Evolutionary conservation across 1,140 invertebrate genomes (phyloP), one percentile per base, ranked within the genome.

Genomic region (Temnothorax curvispinosus): DNA sequence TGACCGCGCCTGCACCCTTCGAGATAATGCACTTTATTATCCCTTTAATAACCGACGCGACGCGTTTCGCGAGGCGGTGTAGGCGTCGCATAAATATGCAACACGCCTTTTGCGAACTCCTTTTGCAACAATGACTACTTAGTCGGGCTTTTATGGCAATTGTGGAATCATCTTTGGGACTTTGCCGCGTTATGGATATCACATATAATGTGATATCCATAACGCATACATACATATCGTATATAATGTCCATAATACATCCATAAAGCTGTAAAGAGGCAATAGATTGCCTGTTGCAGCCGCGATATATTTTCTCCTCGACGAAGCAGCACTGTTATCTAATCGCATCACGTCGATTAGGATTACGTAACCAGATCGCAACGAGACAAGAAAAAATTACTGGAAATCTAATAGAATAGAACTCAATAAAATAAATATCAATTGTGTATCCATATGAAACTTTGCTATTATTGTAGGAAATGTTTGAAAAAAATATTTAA

Each of bases 11-110:
- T 6, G 32, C 65, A 82, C 64, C 72, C 86, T 27, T 13, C 62
- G 60, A 87, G 86, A 87, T 89, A 89, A 89, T 82, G 9, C 54
- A 54, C 88, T 89, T 89, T 89, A 89, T 89, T 89, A 87, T 87
- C 72, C 72, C 86, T 89, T 85, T 89, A 89, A 89, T 89, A 85
- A 88, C 74, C 58, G 74, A 27, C 50, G 21, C 47, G 41, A 77
- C 65, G 54, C 65, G 52, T 69, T 69, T 56, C 11, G 27, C 32
- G 50, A 77, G 9, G 54, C 65, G 6, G 21, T 56, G 76, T 87
- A 85, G 87, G 77, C 85, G 71, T 64, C 41, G 47, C 32, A 76
- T 85, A 85, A 84, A 71, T 78, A 75, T 69, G 18, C 62, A 60
- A 62, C 62, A 9, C 38, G 9, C 32, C n/a, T 56, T 27, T 64